Conservation (phyloP, 2,888 invertebrate genomes). For the Eutolmus rufibarbis region DNA sequence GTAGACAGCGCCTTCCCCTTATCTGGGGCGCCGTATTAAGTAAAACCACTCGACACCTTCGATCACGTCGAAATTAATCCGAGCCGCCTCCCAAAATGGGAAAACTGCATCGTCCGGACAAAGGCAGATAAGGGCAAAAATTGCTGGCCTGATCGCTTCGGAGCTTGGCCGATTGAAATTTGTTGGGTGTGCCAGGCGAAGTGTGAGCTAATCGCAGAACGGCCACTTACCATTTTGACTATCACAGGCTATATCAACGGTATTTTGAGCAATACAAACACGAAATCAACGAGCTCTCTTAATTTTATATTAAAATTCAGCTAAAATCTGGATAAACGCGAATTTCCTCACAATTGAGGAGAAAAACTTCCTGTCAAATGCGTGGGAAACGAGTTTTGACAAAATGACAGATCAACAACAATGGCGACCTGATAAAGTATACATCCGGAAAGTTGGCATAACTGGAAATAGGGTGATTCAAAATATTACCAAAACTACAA, state of each 20-base stretch:
- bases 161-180: background rate
- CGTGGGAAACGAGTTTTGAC: constrained; percentile 4
- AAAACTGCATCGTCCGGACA: background rate
- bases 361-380: background rate
- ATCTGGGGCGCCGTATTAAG: background rate
- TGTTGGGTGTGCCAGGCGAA: constrained; percentile 15
- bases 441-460: background rate
- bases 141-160: background rate
- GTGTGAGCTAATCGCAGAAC: background rate
- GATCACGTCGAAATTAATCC: background rate
- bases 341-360: background rate
- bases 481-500: background rate
- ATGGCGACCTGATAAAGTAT: background rate
- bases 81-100: background rate
- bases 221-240: constrained; percentile 31
- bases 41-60: background rate
- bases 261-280: constrained; percentile 26
- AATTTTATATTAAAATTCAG: constrained; percentile 7
- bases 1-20: background rate
- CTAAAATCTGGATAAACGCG: background rate
- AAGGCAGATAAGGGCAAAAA: background rate
- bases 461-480: background rate
- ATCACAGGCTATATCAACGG: constrained; percentile 28
- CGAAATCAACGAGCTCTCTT: background rate
- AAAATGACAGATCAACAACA: constrained; percentile 23